A percentile compares a stretch with the other conserved stretches of the same genome.
Conservation (phyloP, 1,140 invertebrate species). For the Delia radicum region DNA sequence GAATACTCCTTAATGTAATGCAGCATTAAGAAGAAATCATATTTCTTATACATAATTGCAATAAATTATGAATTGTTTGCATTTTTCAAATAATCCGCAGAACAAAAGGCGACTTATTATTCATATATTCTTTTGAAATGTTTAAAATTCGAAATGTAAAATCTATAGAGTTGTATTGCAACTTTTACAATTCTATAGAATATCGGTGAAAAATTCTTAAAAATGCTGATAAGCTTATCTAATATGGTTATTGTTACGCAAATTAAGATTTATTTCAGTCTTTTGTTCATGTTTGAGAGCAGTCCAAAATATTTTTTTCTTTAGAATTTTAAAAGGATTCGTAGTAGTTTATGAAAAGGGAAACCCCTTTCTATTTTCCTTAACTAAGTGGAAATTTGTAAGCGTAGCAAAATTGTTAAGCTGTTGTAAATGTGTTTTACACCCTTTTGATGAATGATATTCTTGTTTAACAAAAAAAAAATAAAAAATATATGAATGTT, state of each 20-base stretch:
- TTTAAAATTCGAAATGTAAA: background rate
- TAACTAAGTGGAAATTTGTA: background rate
- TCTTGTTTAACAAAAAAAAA: background rate
- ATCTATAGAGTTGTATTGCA: background rate
- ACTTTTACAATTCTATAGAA: background rate
- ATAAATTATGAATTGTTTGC: constrained; percentile 9
- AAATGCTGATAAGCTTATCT: constrained; percentile 3
- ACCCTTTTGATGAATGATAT: constrained; percentile 13
- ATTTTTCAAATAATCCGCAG: background rate
- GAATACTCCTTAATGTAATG: no score
- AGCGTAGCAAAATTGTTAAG: constrained; percentile 11
- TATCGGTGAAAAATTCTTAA: background rate
- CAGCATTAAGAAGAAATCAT: no score
- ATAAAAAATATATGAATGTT: background rate
- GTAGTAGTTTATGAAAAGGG: background rate
- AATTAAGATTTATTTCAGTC: background rate
- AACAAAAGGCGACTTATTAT: constrained; percentile 3
- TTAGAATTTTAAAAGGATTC: background rate
- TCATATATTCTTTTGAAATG: background rate
- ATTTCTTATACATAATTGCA: background rate
- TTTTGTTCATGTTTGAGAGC: background rate
- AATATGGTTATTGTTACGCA: constrained; percentile 14
- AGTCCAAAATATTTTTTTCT: constrained; percentile 10
- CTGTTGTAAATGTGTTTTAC: constrained; percentile 12
- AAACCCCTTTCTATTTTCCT: background rate